phyloP scores from a whole-genome alignment of 2,888 invertebrate species.

The Archips crataeganus region DNA sequence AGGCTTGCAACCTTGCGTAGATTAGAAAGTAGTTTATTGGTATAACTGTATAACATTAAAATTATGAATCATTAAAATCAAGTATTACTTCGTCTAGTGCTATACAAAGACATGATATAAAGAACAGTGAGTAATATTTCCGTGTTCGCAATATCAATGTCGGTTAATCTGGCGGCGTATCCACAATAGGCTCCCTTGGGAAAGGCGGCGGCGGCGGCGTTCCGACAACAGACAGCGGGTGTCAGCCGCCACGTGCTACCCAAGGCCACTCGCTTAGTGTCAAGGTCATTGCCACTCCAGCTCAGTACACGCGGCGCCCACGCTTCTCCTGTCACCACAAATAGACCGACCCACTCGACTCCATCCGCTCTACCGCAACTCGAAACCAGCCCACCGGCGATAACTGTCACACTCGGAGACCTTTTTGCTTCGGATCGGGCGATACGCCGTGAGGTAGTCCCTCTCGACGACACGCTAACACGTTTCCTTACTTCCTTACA shows the following conservation, averaged over 20 bases:
- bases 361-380: slow-evolving; percentile 72
- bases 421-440: slow-evolving; percentile 30
- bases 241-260: slow-evolving; percentile 86
- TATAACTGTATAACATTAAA: slow-evolving; percentile 9
- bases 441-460: slow-evolving; percentile 21
- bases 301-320: slow-evolving; percentile 84
- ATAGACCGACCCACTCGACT: slow-evolving; percentile 82
- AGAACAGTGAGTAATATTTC: slow-evolving; percentile 20
- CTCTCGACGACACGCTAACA: slow-evolving; percentile 19
- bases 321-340: slow-evolving; percentile 85
- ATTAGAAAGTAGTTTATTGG: slow-evolving; percentile 34
- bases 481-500: not conserved
- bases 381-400: slow-evolving; percentile 56
- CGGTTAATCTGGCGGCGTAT: slow-evolving; percentile 67
- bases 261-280: slow-evolving; percentile 86
- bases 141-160: slow-evolving; percentile 43
- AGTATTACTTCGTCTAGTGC: not conserved
- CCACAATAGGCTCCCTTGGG: slow-evolving; percentile 84
- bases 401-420: slow-evolving; percentile 36
- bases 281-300: slow-evolving; percentile 86
- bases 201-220: slow-evolving; percentile 83
- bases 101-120: slow-evolving; percentile 2
- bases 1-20: slow-evolving; percentile 31
- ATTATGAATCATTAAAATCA: slow-evolving; percentile 2
- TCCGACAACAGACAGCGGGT: slow-evolving; percentile 85